Percentiles rank a stretch among this genome's conserved stretches.
These are phyloP conservation scores for Phortica variegata DNA, from an alignment of 1,140 invertebrate species.

Conservation along the genomic window DNA sequence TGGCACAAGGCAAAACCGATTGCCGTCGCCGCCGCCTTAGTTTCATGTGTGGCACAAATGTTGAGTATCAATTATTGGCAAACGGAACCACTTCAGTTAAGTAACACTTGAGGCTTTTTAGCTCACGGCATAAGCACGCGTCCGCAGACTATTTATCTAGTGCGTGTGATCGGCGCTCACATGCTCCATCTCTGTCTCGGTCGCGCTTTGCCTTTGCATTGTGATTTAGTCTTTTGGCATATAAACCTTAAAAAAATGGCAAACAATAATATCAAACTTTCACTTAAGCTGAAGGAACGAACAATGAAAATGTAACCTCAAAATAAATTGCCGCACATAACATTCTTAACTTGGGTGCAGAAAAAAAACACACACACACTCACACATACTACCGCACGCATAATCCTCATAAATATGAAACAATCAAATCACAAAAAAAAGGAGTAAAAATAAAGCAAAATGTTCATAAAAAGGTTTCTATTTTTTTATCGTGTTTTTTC, in stretches of 20 bases:
- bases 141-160: slow-evolving; percentile 36
- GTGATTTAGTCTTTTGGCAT: slow-evolving; percentile 6
- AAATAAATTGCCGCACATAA: slow-evolving; percentile 38
- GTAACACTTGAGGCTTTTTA: too few relatives aligned
- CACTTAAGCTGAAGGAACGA: slow-evolving; percentile 29
- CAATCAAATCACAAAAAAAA: slow-evolving; percentile 50
- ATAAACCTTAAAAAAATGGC: slow-evolving; percentile 26
- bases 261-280: slow-evolving; percentile 18
- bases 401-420: slow-evolving; percentile 53
- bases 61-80: too few relatives aligned
- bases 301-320: slow-evolving; percentile 17
- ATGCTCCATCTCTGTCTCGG: too few relatives aligned
- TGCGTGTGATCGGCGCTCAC: slow-evolving; percentile 29
- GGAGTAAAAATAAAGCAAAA: slow-evolving; percentile 25
- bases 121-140: too few relatives aligned
- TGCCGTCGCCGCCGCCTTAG: too few relatives aligned
- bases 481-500: too few relatives aligned
- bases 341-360: not conserved
- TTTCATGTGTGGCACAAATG: too few relatives aligned
- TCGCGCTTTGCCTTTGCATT: not conserved
- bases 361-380: too few relatives aligned
- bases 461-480: too few relatives aligned
- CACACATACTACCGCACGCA: slow-evolving; percentile 25
- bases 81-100: too few relatives aligned
- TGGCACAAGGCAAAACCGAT: too few relatives aligned